These are phyloP conservation scores for Drosophila mauritiana DNA, from an alignment of 1,140 invertebrate species.

Conservation along the genomic window DNA sequence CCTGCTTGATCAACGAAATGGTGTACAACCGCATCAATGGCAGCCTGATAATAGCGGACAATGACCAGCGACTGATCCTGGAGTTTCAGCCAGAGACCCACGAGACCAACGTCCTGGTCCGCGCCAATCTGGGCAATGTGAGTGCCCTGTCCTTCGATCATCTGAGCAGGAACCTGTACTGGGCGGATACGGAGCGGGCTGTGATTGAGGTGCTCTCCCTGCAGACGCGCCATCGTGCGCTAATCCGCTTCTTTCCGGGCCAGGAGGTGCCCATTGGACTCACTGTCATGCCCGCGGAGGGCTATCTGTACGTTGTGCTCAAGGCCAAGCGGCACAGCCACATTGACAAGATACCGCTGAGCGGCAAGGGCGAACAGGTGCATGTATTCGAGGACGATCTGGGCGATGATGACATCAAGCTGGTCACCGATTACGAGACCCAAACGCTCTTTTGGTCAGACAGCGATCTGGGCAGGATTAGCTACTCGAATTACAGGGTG, in stretches of 20 bases:
- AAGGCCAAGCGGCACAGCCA: constrained; percentile 84
- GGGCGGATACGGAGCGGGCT: constrained; percentile 86
- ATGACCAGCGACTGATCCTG: constrained; percentile 84
- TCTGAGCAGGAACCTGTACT: constrained; percentile 88
- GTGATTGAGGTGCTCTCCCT: constrained; percentile 87
- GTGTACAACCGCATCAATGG: constrained; percentile 85
- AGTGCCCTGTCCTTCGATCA: constrained; percentile 89
- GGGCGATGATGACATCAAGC: constrained; percentile 66
- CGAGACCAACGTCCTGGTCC: constrained; percentile 74
- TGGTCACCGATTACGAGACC: constrained; percentile 49
- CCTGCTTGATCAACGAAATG: constrained; percentile 83
- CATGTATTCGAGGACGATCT: constrained; percentile 86
- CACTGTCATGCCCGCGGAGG: constrained; percentile 87
- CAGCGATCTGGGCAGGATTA: constrained; percentile 69
- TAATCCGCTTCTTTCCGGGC: constrained; percentile 86
- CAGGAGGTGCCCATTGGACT: constrained; percentile 87
- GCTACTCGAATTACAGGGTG: constrained; percentile 76
- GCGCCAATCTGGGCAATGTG: constrained; percentile 86
- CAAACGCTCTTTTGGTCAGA: constrained; percentile 75
- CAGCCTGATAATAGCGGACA: constrained; percentile 86
- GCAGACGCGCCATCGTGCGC: constrained; percentile 85
- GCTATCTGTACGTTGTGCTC: constrained; percentile 89
- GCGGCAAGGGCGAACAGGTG: constrained; percentile 85
- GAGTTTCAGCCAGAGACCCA: constrained; percentile 84
- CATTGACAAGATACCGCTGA: constrained; percentile 87